Evolutionary conservation across 92 coral and sea anemone species (phyloP).

Genomic region (Actinostola sp.): DNA sequence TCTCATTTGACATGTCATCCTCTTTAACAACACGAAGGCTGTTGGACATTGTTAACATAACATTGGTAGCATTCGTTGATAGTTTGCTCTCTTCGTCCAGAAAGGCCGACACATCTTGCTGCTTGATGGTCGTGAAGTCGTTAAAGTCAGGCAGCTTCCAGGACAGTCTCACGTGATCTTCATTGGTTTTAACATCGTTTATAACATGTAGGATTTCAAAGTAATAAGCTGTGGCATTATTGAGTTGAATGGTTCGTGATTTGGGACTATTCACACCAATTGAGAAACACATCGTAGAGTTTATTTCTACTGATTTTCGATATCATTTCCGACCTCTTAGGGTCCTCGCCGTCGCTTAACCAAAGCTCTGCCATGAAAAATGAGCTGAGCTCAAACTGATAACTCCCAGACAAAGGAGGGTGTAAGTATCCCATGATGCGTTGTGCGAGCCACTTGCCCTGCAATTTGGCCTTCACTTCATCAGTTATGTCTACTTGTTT

Average conservation of each 20-base stretch:
- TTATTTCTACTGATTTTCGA: slow-evolving; percentile 40
- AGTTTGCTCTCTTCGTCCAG: slow-evolving; percentile 19
- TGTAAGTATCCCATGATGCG: slow-evolving; percentile 70
- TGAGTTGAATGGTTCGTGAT: slow-evolving; percentile 36
- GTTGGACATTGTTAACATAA: neutral
- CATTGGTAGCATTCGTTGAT: neutral
- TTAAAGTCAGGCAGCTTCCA: slow-evolving; percentile 69
- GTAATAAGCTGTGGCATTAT: slow-evolving; percentile 43
- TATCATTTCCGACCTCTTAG: slow-evolving; percentile 38
- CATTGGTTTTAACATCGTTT: slow-evolving; percentile 50
- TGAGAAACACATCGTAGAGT: neutral
- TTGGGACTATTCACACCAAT: slow-evolving; percentile 6
- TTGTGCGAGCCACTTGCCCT: slow-evolving; percentile 75
- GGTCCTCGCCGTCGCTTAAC: slow-evolving; percentile 57
- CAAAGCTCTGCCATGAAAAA: slow-evolving; percentile 75
- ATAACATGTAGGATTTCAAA: slow-evolving; percentile 72
- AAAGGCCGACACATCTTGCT: slow-evolving; percentile 53
- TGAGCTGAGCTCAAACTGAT: slow-evolving; percentile 50
- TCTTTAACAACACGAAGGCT: neutral
- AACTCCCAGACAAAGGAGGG: slow-evolving; percentile 63
- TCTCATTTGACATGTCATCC: slow-evolving; percentile 12
- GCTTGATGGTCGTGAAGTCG: slow-evolving; percentile 27
- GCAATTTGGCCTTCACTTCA: slow-evolving; percentile 42
- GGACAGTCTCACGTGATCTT: slow-evolving; percentile 67
- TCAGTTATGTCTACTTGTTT: slow-evolving; percentile 12